Base-by-base conservation (phyloP, 2,797 vertebrate genomes). In the Pseudomugil gertrudae region DNA sequence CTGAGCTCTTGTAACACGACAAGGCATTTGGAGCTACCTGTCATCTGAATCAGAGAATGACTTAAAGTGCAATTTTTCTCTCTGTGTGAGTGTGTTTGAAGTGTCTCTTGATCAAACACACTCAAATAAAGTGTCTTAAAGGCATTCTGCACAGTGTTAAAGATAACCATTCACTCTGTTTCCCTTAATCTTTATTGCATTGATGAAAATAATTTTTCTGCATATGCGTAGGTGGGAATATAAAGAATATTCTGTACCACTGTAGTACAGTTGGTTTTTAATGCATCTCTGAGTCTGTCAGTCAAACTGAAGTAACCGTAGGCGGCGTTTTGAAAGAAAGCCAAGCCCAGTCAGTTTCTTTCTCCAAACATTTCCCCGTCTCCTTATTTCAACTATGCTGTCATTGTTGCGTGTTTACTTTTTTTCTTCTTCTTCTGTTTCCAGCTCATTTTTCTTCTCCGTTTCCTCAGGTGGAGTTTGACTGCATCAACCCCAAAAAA, bases 401-500 rank as follows among this genome's bases (percentile, higher is more conserved):
- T 72, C 9, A 67, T 54, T 48, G 45, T 19, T 13, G 2, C 29
- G 66, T 66, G 63, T 58, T 66, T 40, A 26, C 15, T 57, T 23
- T 52, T 7, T 30, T n/a, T 43, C 14, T 27, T 29, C 13, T 19
- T 32, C 9, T 11, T 45, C 11, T 57, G 13, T 51, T 43, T 51
- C 45, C 33, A 23, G 27, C 3, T 23, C 13, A 3, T 40, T 30
- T 63, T 30, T 21, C 52, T 69, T 51, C 3, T 60, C 10, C 32
- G 15, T 64, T 17, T 36, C 76, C 72, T 21, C 90, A 99, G 98
- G 93, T 98, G 10, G 97, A 99, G 85, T 95, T 98, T n/a, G 97
- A 99, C 80, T 99, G 98, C 87, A 96, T 99, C 83, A 99, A 99
- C 87, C 95, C 97, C 75, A 99, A 99, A 89, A 99, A 99, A 84